Evolutionary conservation across 35 echinoderm and acorn worm genomes (phyloP), one percentile per base, ranked within the genome.

Genomic region (Lytechinus pictus): DNA sequence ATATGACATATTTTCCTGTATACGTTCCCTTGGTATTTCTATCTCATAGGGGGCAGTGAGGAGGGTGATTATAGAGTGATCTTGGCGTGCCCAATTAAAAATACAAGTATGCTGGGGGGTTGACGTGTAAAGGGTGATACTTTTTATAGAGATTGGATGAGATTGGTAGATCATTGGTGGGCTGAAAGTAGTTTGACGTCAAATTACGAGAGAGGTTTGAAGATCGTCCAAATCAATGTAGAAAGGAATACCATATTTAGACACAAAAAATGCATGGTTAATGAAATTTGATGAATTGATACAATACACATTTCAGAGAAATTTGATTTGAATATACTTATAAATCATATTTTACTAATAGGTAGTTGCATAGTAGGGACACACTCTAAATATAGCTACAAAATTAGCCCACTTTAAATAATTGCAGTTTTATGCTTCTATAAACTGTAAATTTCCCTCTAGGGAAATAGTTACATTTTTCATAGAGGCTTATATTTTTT

Each of bases 51-150:
- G 33, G 28, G 88, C 88, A 14, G 10, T 13, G 28, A 90, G 88
- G 10, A 33, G 88, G 88, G 88, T 54, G 52, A 54, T 90, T 90
- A 52, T 33, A 90, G 24, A 90, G 88, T 90, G 52, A 90, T 90
- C 88, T 90, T 90, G 88, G 52, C 88, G 52, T 90, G 88, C 29
- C 88, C 88, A 90, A 90, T 90, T 90, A 90, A 90, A 90, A 79
- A 79, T 79, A 79, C 66, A 79, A 79, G 66, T 79, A 79, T 79
- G 33, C 33, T 44, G 33, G 66, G 66, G 19, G n/a, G 19, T 79
- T 79, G 66, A 79, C 66, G 66, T 16, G 66, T 24, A 79, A 79
- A 79, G 66, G 66, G 66, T 79, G 66, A 79, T 79, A 79, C 33
- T 44, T 44, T n/a, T 44, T 24, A 7, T 79, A 79, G 19, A 79